Evolutionary conservation across 2,888 invertebrate species (phyloP).

Genomic region (Acanthopleura granulata): DNA sequence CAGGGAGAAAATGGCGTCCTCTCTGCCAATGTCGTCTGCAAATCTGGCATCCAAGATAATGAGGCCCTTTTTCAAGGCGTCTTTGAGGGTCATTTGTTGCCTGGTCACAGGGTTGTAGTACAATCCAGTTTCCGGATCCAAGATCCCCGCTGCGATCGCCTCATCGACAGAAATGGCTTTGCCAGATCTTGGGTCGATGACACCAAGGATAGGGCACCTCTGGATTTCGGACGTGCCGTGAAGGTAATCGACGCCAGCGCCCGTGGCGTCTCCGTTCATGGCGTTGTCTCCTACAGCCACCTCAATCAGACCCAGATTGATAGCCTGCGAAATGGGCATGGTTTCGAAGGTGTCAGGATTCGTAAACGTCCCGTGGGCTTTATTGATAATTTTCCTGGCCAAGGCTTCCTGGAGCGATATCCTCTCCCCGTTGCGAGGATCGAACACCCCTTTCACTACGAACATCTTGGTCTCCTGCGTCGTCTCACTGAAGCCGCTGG

Average conservation of each 20-base stretch:
- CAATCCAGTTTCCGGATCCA: conserved; percentile 80
- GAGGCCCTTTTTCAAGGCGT: conserved; percentile 80
- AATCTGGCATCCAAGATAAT: conserved; percentile 32
- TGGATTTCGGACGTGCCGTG: conserved; percentile 27
- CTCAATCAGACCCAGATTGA: conserved; percentile 58
- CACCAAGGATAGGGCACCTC: conserved; percentile 51
- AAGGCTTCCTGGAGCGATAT: conserved; percentile 63
- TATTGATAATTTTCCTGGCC: conserved; percentile 58
- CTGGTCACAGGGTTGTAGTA: conserved; percentile 70
- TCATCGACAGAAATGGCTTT: conserved; percentile 78
- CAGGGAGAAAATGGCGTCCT: neutral
- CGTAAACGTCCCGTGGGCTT: conserved; percentile 56
- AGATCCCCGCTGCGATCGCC: conserved; percentile 81
- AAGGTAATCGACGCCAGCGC: conserved; percentile 34
- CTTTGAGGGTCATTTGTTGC: conserved; percentile 75
- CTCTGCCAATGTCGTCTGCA: conserved; percentile 6
- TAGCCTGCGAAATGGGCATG: conserved; percentile 66
- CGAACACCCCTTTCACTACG: conserved; percentile 59
- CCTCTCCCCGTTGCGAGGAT: conserved; percentile 56
- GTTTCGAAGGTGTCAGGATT: conserved; percentile 57
- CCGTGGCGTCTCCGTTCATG: conserved; percentile 37
- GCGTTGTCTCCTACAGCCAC: conserved; percentile 52
- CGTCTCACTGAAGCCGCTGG: conserved; percentile 22
- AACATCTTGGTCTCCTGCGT: conserved; percentile 49
- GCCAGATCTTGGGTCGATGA: conserved; percentile 61